A percentile compares a stretch with the other conserved stretches of the same genome.
Conservation (phyloP, 1,140 invertebrate species). For the Teleogryllus occipitalis region DNA sequence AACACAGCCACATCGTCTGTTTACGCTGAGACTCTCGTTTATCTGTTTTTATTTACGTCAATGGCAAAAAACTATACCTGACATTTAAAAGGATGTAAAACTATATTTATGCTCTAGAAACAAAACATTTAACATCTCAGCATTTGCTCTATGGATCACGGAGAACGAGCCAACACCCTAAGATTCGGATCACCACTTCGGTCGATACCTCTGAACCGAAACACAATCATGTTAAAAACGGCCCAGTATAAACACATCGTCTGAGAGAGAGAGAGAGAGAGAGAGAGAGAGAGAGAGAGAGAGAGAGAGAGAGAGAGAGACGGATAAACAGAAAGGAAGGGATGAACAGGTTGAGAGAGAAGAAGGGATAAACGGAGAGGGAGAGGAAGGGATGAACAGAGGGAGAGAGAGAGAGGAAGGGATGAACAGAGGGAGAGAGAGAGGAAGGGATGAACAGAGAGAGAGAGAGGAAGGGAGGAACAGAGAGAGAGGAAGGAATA, state of each 20-base stretch:
- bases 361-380: not conserved
- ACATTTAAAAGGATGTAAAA: no score
- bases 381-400: not conserved
- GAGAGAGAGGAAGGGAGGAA: not conserved
- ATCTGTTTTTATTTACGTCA: no score
- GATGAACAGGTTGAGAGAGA: not conserved
- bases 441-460: not conserved
- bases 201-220: not conserved
- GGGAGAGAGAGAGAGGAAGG: not conserved
- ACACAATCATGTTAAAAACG: not conserved
- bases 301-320: not conserved
- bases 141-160: no score
- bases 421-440: not conserved
- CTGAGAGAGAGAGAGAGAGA: not conserved
- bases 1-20: no score
- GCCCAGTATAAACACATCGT: not conserved
- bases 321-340: not conserved
- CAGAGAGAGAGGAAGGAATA: not conserved
- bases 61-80: no score
- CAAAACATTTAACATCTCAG: no score
- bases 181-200: not conserved
- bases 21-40: no score
- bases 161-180: not conserved
- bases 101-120: no score
- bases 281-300: not conserved